A percentile compares a stretch with the other conserved stretches of the same genome.
Conservation (phyloP, 2,797 vertebrate species). For the Manis pentadactyla region DNA sequence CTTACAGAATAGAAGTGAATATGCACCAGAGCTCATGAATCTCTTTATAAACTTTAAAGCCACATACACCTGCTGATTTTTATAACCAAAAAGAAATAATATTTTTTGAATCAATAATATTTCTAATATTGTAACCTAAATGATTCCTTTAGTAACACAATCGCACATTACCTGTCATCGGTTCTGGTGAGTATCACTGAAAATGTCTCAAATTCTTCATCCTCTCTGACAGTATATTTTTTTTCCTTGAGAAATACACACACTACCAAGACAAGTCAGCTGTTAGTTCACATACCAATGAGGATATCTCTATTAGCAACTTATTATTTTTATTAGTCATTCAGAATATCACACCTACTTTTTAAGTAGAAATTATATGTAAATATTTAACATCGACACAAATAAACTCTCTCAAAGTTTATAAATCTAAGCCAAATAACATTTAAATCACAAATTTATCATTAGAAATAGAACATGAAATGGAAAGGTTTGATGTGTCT, state of each 20-base stretch:
- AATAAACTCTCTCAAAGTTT: background rate
- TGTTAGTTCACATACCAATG: slow-evolving; percentile 24
- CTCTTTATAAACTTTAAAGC: background rate
- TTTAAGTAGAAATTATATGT: background rate
- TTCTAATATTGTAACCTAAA: background rate
- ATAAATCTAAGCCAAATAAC: slow-evolving; percentile 20
- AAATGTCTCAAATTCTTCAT: slow-evolving; percentile 39
- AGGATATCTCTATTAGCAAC: slow-evolving; percentile 43
- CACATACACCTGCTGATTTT: background rate
- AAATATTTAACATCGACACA: slow-evolving; percentile 42
- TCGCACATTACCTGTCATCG: background rate
- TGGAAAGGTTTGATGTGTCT: background rate
- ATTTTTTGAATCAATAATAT: background rate
- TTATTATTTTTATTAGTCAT: slow-evolving; percentile 58
- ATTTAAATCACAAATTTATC: background rate
- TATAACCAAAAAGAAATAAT: background rate
- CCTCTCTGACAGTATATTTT: slow-evolving; percentile 1
- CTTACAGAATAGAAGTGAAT: background rate
- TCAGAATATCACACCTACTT: slow-evolving; percentile 2
- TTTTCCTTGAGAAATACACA: slow-evolving; percentile 44
- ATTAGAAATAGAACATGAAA: background rate
- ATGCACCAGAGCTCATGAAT: background rate
- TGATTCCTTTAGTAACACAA: background rate
- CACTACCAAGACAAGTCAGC: slow-evolving; percentile 37
- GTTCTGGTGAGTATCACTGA: background rate